Percentiles rank a stretch among this genome's conserved stretches.
Evolutionary conservation across 2,797 vertebrate genomes (phyloP).

Genomic region (Falco concolor): DNA sequence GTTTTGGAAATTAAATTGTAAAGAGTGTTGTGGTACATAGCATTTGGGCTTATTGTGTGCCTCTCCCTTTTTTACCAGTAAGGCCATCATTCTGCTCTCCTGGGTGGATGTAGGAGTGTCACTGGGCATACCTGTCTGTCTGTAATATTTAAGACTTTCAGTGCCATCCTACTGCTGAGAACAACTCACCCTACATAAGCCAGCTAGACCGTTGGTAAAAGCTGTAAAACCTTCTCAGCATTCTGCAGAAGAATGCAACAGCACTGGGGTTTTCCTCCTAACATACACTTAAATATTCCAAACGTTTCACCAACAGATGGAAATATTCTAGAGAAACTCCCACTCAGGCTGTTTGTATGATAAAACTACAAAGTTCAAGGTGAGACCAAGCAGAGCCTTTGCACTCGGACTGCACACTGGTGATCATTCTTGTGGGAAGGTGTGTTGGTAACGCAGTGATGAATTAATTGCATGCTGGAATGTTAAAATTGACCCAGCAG

Average conservation of each 20-base stretch:
- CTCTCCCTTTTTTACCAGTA: background rate
- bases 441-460: background rate
- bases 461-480: background rate
- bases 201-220: background rate
- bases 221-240: background rate
- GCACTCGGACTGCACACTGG: background rate
- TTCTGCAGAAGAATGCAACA: background rate
- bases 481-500: background rate
- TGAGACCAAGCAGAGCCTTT: background rate
- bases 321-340: background rate
- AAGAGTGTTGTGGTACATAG: background rate
- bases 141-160: background rate
- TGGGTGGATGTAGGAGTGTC: background rate
- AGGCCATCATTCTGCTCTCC: background rate
- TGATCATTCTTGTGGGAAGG: background rate
- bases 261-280: background rate
- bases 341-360: background rate
- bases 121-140: background rate
- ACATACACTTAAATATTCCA: background rate
- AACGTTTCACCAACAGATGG: background rate
- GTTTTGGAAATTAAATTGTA: background rate
- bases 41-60: background rate
- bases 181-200: background rate
- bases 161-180: background rate
- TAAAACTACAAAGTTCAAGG: background rate